These are phyloP conservation scores for Arion vulgaris DNA, from an alignment of 1,140 invertebrate species.

Conservation along the genomic window DNA sequence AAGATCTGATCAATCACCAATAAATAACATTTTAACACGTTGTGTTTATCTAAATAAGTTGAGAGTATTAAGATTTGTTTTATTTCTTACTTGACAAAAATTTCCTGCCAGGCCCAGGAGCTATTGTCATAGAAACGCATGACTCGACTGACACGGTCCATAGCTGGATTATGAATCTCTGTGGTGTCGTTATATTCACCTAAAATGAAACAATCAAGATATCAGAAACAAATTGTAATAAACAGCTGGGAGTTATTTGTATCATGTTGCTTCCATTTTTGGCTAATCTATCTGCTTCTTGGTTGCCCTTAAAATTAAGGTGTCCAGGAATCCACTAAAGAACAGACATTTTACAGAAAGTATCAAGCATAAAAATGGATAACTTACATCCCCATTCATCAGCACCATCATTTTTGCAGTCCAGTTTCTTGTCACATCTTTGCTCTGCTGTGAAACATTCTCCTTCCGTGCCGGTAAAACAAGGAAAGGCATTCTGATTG, in stretches of 20 bases:
- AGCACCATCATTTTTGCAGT: conserved; percentile 82
- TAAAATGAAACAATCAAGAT: background rate
- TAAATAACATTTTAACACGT: too few relatives aligned
- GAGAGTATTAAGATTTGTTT: too few relatives aligned
- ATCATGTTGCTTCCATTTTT: too few relatives aligned
- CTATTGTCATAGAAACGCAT: conserved; percentile 90
- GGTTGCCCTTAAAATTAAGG: too few relatives aligned
- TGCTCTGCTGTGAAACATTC: conserved; percentile 84
- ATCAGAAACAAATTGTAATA: background rate
- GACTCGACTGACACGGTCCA: conserved; percentile 86
- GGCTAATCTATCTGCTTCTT: too few relatives aligned
- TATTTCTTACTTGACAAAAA: conserved; percentile 86
- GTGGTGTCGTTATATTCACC: conserved; percentile 80
- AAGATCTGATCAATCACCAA: too few relatives aligned
- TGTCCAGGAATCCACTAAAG: too few relatives aligned
- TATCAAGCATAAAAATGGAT: background rate
- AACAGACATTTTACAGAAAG: too few relatives aligned
- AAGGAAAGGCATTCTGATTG: conserved; percentile 82
- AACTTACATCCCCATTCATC: conserved; percentile 89
- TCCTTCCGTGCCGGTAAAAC: conserved; percentile 79
- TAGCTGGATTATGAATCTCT: conserved; percentile 72
- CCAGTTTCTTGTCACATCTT: conserved; percentile 82
- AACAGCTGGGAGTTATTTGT: too few relatives aligned
- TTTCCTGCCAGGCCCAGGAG: conserved; percentile 94
- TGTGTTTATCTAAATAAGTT: too few relatives aligned